Conservation (phyloP, 2,113 vertebrate genomes). For the Tichodroma muraria region DNA sequence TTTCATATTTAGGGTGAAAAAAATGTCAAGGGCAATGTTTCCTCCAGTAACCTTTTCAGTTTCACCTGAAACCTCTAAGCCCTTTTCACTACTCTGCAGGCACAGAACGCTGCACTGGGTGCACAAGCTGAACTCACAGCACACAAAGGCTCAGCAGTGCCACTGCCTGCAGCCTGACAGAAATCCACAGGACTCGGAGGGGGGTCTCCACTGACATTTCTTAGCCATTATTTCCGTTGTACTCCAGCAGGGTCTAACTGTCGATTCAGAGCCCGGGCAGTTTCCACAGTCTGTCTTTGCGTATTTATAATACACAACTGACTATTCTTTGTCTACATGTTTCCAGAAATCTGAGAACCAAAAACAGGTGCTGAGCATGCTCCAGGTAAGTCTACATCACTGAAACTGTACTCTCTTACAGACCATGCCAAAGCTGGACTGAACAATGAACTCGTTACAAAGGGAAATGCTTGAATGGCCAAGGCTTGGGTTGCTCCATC, state of each 20-base stretch:
- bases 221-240: background rate
- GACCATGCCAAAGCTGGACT: background rate
- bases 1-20: background rate
- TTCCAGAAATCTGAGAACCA: background rate
- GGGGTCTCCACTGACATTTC: background rate
- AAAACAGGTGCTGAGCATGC: background rate
- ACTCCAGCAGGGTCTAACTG: background rate
- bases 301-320: background rate
- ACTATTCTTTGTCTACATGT: background rate
- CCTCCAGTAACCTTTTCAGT: background rate
- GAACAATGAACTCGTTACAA: background rate
- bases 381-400: background rate
- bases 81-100: background rate
- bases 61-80: background rate
- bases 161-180: conserved; percentile 4
- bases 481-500: background rate
- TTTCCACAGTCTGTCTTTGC: background rate
- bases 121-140: background rate
- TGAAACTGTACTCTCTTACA: background rate
- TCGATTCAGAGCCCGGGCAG: background rate
- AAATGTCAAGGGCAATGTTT: background rate
- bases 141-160: conserved; percentile 23
- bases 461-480: background rate
- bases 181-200: background rate
- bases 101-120: background rate